Percentiles rank a stretch among this genome's conserved stretches.
Conservation (phyloP, 1,140 invertebrate species). For the Nebria ingens region DNA sequence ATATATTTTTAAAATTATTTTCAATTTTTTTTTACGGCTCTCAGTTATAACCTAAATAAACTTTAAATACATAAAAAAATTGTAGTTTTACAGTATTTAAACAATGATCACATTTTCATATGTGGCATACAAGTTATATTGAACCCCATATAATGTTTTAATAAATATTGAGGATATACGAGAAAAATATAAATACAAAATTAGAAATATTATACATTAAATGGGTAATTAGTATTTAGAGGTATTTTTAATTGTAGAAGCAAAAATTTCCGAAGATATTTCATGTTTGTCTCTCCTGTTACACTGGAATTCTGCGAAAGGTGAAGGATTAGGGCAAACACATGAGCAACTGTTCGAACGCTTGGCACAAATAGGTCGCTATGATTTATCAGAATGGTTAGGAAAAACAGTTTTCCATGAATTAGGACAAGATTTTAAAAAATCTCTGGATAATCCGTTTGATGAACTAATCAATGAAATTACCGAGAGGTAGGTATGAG, state of each 20-base stretch:
- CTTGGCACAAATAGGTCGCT: conserved; percentile 43
- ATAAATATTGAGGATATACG: too few relatives aligned
- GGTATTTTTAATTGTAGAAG: conserved; percentile 28
- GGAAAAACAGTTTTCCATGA: conserved; percentile 44
- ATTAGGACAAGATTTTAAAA: conserved; percentile 42
- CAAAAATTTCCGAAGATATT: conserved; percentile 37
- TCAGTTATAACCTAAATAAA: too few relatives aligned
- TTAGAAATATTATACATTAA: too few relatives aligned
- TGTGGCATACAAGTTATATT: too few relatives aligned
- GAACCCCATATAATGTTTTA: too few relatives aligned
- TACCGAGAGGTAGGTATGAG: conserved; percentile 12
- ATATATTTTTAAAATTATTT: too few relatives aligned
- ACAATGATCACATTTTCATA: too few relatives aligned
- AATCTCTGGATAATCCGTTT: conserved; percentile 28
- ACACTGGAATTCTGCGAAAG: conserved; percentile 42
- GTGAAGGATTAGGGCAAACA: conserved; percentile 41
- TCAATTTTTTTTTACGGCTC: too few relatives aligned
- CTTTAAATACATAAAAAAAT: too few relatives aligned
- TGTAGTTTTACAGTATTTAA: too few relatives aligned
- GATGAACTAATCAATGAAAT: conserved; percentile 10
- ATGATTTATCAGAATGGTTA: conserved; percentile 48
- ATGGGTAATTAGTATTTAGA: too few relatives aligned
- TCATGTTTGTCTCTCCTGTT: conserved; percentile 43
- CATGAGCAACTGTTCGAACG: conserved; percentile 41
- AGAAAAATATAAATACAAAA: too few relatives aligned